Percentiles rank a stretch among this genome's conserved stretches.
Conservation (phyloP, 2,888 invertebrate genomes). For the Chaetogeoica ovagalla region DNA sequence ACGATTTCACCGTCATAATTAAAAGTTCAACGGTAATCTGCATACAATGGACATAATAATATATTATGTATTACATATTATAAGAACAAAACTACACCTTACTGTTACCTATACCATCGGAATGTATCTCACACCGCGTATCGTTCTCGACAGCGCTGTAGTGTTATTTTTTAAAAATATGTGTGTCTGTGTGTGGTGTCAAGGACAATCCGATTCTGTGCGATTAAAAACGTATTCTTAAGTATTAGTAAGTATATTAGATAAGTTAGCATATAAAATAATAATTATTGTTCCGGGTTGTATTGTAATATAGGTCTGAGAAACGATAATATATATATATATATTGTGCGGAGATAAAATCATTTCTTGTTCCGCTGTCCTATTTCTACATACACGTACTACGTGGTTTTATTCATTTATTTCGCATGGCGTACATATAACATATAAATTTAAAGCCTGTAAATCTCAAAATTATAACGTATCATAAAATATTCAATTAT, state of each 20-base stretch:
- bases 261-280: not conserved
- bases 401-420: too few relatives aligned
- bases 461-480: too few relatives aligned
- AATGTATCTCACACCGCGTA: not conserved
- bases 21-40: constrained; percentile 11
- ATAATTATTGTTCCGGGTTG: constrained; percentile 25
- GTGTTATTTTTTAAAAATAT: too few relatives aligned
- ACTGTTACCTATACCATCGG: too few relatives aligned
- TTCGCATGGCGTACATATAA: too few relatives aligned
- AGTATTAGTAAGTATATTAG: not conserved
- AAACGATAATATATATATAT: not conserved
- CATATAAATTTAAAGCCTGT: too few relatives aligned
- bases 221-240: not conserved
- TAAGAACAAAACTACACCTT: constrained; percentile 17
- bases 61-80: not conserved
- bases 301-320: not conserved
- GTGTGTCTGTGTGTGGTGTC: constrained; percentile 1
- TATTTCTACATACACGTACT: too few relatives aligned
- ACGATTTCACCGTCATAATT: constrained; percentile 34
- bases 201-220: constrained; percentile 26
- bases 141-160: not conserved
- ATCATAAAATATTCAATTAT: too few relatives aligned
- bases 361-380: too few relatives aligned
- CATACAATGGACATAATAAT: constrained; percentile 31
- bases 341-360: not conserved